Percentiles rank a stretch among this genome's conserved stretches.
phyloP scores from a whole-genome alignment of 2,113 vertebrate genomes.

The human (Homo sapiens) region GRCh38 chr16:4527501-4528000 shows the following conservation, averaged over 20 bases:
- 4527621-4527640: background rate
- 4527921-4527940: no score
- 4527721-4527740: background rate
- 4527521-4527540: background rate
- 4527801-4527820: background rate
- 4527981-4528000: no score
- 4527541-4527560: background rate
- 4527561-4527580: background rate
- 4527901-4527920: no score
- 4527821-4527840: no score
- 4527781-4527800: background rate
- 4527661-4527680: background rate
- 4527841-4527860: no score
- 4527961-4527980: accelerated
- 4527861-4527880: no score
- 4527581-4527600: background rate
- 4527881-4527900: no score
- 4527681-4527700: background rate
- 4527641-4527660: background rate
- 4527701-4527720: background rate
- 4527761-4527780: background rate
- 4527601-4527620: background rate
- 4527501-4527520: background rate
- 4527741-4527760: background rate
- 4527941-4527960: no score